Base-by-base conservation (phyloP, 1,140 invertebrate species). In the Mycetomoellerius zeteki region DNA sequence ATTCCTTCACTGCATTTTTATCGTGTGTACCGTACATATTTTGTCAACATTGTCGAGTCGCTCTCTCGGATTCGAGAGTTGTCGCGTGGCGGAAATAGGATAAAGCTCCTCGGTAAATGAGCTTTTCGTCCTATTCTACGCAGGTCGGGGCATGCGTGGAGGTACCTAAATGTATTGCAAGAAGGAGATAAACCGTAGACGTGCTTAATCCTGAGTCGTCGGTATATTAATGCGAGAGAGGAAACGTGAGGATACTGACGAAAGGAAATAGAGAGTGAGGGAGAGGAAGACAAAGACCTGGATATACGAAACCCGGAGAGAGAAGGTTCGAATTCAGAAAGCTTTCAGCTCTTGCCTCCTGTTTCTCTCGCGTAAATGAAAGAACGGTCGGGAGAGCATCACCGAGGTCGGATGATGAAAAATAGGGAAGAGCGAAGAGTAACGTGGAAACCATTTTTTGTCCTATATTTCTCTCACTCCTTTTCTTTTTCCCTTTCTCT, bases 341-440 rank as follows among this genome's bases (percentile, higher is more conserved):
- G 80, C 80, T 84, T 84, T 14, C 50, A 65, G 50, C 71, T 58
- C 69, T 33, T 10, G 50, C 50, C 33, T 50, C 56, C 12, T 64
- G 56, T 69, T 67, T 82, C 73, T 50, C 37, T 58, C n/a, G 27
- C 62, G 19, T 80, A 47, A 64, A 72, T 65, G 75, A 81, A 58
- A 82, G 47, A 12, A 52, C 21, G 52, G 67, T 27, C 10, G 58
- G 14, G 65, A 73, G 33, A 84, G 19, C 54, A 50, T 73, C 69
- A 43, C n/a, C 52, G 21, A 47, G 21, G 47, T 69, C 56, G 85
- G 47, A 87, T 67, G 73, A 89, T 90, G 89, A 90, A 87, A 89
- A 89, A 90, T 89, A 87, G 88, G 72, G 21, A 14, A 62, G 4
- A 54, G 21, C 21, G 50, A 10, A 47, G 75, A 77, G 33, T 58